Base-by-base conservation (phyloP, 2,113 vertebrate genomes). In the Geothlypis trichas region DNA sequence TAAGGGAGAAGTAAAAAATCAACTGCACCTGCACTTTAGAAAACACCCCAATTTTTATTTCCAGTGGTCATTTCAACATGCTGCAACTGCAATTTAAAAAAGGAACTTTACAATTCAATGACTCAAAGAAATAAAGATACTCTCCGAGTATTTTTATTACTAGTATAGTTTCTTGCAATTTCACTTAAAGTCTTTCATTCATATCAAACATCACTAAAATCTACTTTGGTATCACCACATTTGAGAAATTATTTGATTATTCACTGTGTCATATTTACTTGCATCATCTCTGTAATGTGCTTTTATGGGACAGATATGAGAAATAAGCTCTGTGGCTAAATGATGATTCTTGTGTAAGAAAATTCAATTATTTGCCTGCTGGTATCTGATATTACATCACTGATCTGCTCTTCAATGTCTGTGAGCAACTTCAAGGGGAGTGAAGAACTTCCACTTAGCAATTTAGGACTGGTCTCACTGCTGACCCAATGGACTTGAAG, bases 41-140 rank as follows among this genome's bases (percentile, higher is more conserved):
- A 71, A 90, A 83, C 12, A 73, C 3, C 6, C 24, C 33, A 44
- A 8, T 42, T 82, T 20, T 78, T 74, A 26, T 46, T 69, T 76
- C 8, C 75, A 88, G 46, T 47, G 1, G 41, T 58, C 41, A 79
- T 83, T 93, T 71, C 51, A 77, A 80, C 42, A 59, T 55, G 23
- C n/a, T 63, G 63, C 35, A 62, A 73, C 51, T 77, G 39, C 51
- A 90, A n/a, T 63, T 80, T 77, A 5, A 80, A 42, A 73, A 47
- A 79, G 39, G 5, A 93, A 77, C 75, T 95, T 90, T 73, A 73
- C 9, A 84, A 93, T 42, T 92, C 93, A 92, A 26, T 57, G 73
- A 69, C 37, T 89, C 76, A 69, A 7, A 49, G 73, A 89, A 96
- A 94, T 68, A 2, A 95, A 89, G 12, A 30, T 5, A 61, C 6